Conservation (phyloP, 2,113 vertebrate species). For the Ciconia boyciana region DNA sequence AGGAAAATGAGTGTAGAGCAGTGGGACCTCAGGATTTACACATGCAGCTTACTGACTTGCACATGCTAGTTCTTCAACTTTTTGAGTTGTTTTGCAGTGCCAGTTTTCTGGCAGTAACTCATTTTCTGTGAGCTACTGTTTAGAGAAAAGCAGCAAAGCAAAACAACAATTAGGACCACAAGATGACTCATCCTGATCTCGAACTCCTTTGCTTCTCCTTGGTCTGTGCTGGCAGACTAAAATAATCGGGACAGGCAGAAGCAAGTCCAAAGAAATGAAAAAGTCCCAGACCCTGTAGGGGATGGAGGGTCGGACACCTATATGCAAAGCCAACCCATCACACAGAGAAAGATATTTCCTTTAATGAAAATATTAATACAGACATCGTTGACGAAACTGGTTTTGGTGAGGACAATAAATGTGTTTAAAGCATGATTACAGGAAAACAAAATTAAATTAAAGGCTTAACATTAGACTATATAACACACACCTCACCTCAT, state of each 20-base stretch:
- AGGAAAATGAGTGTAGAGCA: neutral
- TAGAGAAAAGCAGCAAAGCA: neutral
- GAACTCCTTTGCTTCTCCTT: neutral
- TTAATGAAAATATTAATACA: constrained; percentile 3
- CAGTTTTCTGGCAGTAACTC: neutral
- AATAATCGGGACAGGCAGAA: neutral
- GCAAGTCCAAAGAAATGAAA: neutral
- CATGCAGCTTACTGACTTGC: neutral
- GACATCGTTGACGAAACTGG: neutral
- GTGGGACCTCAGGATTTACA: neutral
- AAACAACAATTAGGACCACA: neutral
- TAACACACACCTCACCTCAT: neutral
- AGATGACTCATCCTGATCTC: neutral
- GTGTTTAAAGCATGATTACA: neutral
- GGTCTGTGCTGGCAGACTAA: neutral
- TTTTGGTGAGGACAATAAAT: neutral
- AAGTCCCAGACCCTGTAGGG: neutral
- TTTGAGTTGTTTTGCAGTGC: neutral
- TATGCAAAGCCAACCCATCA: neutral
- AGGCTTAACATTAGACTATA: neutral
- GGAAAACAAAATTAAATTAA: neutral
- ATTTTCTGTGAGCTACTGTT: neutral
- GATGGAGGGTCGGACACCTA: neutral
- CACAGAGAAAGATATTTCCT: neutral
- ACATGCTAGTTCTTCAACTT: neutral